Evolutionary conservation across 2,797 vertebrate species (phyloP).

Genomic region (Aotus griseimembra): DNA sequence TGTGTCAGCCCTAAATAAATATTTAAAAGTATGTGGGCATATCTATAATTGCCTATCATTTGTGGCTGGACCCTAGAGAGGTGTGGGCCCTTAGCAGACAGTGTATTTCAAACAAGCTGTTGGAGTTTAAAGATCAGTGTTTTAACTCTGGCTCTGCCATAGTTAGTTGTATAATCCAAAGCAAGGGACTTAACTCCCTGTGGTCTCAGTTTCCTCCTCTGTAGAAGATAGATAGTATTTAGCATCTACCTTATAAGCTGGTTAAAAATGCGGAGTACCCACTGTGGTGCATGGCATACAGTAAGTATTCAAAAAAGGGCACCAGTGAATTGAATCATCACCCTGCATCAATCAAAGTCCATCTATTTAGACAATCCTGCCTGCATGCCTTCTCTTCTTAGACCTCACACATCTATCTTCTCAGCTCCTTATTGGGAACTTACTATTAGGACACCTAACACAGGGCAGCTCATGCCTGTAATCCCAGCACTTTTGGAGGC

Average conservation of each 20-base stretch:
- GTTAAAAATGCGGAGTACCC: background rate
- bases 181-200: background rate
- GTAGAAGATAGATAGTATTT: background rate
- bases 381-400: background rate
- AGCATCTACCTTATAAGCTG: too few relatives aligned
- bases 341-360: fast-evolving
- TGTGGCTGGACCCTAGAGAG: background rate
- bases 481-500: background rate
- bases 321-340: background rate
- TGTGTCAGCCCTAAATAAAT: background rate
- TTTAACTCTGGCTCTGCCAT: background rate
- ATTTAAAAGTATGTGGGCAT: background rate
- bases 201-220: background rate
- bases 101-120: background rate
- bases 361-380: too few relatives aligned
- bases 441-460: too few relatives aligned
- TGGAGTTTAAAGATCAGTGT: background rate
- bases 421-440: background rate
- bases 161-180: background rate
- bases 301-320: background rate
- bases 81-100: background rate
- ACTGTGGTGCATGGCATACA: background rate
- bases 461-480: background rate
- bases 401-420: fast-evolving
- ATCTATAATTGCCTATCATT: background rate